These are phyloP conservation scores for Harmothoe impar DNA, from an alignment of 2,888 invertebrate species.

Conservation along the genomic window DNA sequence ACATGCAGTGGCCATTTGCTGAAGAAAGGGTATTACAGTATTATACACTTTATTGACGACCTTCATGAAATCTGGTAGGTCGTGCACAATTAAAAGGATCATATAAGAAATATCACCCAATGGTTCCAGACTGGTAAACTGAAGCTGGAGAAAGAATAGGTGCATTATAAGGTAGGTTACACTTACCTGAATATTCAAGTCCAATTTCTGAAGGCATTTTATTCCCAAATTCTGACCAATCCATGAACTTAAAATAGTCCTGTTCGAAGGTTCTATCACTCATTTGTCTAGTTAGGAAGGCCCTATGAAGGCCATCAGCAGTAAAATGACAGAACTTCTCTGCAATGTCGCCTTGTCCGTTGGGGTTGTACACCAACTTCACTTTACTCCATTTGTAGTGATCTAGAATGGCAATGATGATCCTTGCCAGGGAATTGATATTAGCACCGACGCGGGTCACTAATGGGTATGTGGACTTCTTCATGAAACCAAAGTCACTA, in stretches of 20 bases:
- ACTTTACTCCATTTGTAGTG: constrained; percentile 88
- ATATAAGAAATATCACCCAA: too few relatives aligned
- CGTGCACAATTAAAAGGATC: too few relatives aligned
- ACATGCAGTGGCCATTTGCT: too few relatives aligned
- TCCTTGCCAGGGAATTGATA: constrained; percentile 74
- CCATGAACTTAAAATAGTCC: constrained; percentile 72
- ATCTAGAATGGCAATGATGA: constrained; percentile 66
- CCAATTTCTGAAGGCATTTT: constrained; percentile 74
- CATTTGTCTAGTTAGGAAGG: constrained; percentile 64
- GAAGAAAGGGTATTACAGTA: too few relatives aligned
- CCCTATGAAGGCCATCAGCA: constrained; percentile 89
- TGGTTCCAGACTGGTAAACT: too few relatives aligned
- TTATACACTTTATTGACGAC: too few relatives aligned
- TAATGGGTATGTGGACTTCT: constrained; percentile 87
- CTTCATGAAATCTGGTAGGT: too few relatives aligned
- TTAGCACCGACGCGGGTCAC: constrained; percentile 86
- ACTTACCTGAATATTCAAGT: constrained; percentile 76
- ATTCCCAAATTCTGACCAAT: constrained; percentile 65
- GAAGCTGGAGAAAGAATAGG: background rate
- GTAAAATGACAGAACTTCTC: constrained; percentile 90
- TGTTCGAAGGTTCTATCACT: constrained; percentile 69
- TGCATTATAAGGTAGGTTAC: background rate
- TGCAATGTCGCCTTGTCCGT: constrained; percentile 88
- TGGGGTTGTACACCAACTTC: constrained; percentile 90
- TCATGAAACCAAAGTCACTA: constrained; percentile 76